Base-by-base conservation (phyloP, 2,888 invertebrate species). In the Sericinus montela region DNA sequence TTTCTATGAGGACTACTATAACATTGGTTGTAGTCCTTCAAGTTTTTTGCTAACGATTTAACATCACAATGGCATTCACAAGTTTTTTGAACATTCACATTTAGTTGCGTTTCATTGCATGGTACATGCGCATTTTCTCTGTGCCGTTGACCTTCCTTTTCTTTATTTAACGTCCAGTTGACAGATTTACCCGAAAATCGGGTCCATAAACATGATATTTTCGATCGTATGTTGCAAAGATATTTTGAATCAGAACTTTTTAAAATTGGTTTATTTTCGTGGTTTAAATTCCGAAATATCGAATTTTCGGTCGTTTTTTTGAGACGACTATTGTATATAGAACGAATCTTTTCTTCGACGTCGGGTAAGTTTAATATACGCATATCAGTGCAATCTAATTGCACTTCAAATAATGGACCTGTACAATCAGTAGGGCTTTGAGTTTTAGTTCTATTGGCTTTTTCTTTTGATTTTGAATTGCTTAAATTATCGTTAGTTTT, bases 311-410 rank as follows among this genome's bases (percentile, higher is more conserved):
- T 10, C 35, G 1, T n/a, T 40, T 40, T 45, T 8, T 14, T 36
- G 1, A 15, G 6, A 19, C 10, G 15, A 9, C 15, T 32, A 3
- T 10, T 29, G 23, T 37, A 30, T 11, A 45, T 32, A n/a, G 45
- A 52, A 47, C 44, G 32, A 19, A 62, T 55, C 55, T 66, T 62
- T 15, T 61, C 48, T 52, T 54, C 39, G 16, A 74, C 59, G 62
- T 75, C 68, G 13, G 62, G 49, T 5, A 64, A 47, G 58, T 78
- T 78, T 13, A 72, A 50, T 35, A 75, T 57, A 47, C 63, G 61
- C 69, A 75, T 71, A 29, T 58, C 58, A 25, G 65, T 58, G 19
- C 58, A 48, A 52, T 75, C 68, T 30, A 77, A 53, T 35, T 65
- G 58, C 14, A 76, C 53, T 51, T 62, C 53, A 48, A 65, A 51